Evolutionary conservation across 2,113 vertebrate genomes (phyloP), one percentile per base, ranked within the genome.

Genomic region (Lanius collurio): DNA sequence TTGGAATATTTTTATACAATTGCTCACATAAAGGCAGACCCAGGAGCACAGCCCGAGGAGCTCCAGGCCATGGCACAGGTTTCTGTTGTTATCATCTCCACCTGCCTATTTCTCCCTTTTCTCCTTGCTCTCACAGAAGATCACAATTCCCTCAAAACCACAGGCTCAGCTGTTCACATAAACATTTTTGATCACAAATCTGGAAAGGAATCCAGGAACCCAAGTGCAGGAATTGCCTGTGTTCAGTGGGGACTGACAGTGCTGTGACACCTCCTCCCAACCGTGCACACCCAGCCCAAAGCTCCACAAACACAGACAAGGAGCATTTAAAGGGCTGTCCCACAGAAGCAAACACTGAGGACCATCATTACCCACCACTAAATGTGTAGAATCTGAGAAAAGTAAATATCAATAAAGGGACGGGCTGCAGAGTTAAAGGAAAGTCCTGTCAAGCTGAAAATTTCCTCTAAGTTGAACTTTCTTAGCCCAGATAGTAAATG

Each of bases 61-160:
- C 35, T 8, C 9, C 39, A 30, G 24, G 74, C 42, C 31, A 28
- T 2, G 52, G 46, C 16, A 55, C 0, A 0, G 69, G 6, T 42
- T 56, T 28, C 8, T 28, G 44, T 7, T 10, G 30, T 17, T 24
- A 6, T 11, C 60, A 37, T 37, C 31, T 65, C 55, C 77, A 83
- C 27, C 35, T 68, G 68, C 27, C 53, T 33, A 2, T 56, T 47
- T 52, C 50, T 12, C 21, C 55, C 69, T 94, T 44, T 53, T 16
- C 55, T 78, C 59, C 53, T 57, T 21, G 73, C 37, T 41, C 27
- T 46, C 60, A 21, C 10, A 7, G 7, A 41, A 67, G 28, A 70
- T 67, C 46, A 67, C 28, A 21, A 21, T 12, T 19, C 52, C 22
- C 56, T 31, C 56, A 14, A 37, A 1, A 11, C 33, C 55, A 71